Evolutionary conservation across 2,888 invertebrate genomes (phyloP), one percentile per base, ranked within the genome.

Genomic region (Eilema caniola): DNA sequence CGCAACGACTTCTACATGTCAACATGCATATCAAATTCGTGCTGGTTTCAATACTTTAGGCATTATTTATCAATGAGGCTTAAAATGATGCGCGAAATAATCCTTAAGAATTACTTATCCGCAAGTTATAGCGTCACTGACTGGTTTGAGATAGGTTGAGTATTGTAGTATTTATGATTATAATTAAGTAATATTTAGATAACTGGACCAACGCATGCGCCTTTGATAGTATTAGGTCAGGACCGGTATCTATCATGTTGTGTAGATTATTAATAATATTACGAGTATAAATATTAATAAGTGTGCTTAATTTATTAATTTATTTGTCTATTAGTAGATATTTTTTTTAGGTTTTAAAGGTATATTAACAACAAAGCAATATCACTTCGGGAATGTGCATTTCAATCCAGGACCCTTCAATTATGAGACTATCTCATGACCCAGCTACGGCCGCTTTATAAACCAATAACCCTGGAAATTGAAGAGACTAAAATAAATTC

Each of bases 21-120:
- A 33, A 33, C 31, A 33, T 33, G 37, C 37, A 24, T 41, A 37
- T 24, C 37, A 23, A 28, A 28, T 28, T 28, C 23, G 3, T 11
- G 24, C 20, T 37, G 16, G 10, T 62, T 62, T 41, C 25, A 62
- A 41, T 41, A 62, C 24, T 16, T 16, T 24, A 62, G 62, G 4
- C 25, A 62, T 62, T 16, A 20, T 23, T 41, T 10, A 62, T 62
- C 53, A 64, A 64, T 53, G 12, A 53, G 24, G 28, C n/a, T 64
- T 64, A 65, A 31, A 62, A 25, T 24, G 28, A 65, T 65, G 56
- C 56, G 28, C 28, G 56, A 57, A 57, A 65, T 56, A 56, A 53
- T 33, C 23, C 23, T 56, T 33, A 33, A 28, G 60, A 23, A 10
- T 25, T 56, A 23, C 14, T 25, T 56, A 65, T 65, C 31, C 47